Evolutionary conservation across 2,113 vertebrate genomes (phyloP).

Genomic region (Excalfactoria chinensis): DNA sequence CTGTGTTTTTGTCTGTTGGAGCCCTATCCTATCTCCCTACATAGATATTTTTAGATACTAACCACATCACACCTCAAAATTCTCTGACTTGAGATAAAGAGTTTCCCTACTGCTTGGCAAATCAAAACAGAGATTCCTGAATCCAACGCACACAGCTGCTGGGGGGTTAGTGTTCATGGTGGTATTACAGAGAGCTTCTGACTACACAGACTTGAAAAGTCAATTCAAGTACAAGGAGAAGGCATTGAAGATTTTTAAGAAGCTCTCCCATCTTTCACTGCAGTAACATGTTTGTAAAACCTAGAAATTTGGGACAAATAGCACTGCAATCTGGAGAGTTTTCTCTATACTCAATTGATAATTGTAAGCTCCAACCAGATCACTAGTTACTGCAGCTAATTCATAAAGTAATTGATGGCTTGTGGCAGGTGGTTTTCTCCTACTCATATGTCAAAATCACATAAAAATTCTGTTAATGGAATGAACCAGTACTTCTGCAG

Average conservation of each 20-base stretch:
- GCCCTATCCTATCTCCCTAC: constrained; percentile 15
- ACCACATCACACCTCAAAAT: constrained; percentile 53
- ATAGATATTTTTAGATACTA: constrained; percentile 56
- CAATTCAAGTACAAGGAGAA: background rate
- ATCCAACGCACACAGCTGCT: background rate
- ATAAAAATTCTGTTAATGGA: background rate
- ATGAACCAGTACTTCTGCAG: background rate
- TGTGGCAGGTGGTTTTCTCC: constrained; percentile 10
- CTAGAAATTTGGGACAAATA: background rate
- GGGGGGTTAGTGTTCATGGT: background rate
- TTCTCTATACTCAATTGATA: background rate
- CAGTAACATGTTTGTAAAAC: background rate
- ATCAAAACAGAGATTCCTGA: constrained; percentile 47
- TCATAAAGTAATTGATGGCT: background rate
- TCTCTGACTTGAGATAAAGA: constrained; percentile 4
- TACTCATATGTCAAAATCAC: background rate
- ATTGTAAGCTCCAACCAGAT: background rate
- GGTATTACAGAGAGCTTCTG: background rate
- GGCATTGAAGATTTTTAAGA: background rate
- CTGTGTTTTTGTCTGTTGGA: constrained; percentile 46
- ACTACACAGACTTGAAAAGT: constrained; percentile 1
- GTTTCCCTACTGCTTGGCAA: constrained; percentile 30
- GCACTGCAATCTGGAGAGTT: background rate
- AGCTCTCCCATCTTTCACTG: background rate
- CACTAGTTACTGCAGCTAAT: background rate